A percentile compares a stretch with the other conserved stretches of the same genome.
phyloP scores from a whole-genome alignment of 2,113 vertebrate genomes.

The Alligator mississippiensis region DNA sequence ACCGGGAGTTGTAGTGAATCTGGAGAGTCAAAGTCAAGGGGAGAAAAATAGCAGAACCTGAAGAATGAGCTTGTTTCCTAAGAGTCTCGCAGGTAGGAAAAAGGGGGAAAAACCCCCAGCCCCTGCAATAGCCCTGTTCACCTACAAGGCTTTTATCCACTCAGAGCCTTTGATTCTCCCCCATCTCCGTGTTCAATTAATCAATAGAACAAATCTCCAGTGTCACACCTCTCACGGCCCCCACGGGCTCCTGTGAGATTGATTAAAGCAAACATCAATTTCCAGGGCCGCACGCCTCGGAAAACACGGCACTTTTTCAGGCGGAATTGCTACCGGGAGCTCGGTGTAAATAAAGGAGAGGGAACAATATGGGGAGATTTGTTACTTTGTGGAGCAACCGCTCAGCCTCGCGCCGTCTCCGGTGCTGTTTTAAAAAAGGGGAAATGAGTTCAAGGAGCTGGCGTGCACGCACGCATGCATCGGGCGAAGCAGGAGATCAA shows the following conservation, averaged over 20 bases:
- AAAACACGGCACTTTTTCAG: slow-evolving; percentile 42
- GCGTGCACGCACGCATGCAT: not conserved
- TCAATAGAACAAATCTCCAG: slow-evolving; percentile 64
- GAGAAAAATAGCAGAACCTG: not conserved
- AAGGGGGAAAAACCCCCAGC: not conserved
- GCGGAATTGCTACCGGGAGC: slow-evolving; percentile 36
- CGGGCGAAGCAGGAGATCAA: not conserved
- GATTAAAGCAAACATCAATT: slow-evolving; percentile 65
- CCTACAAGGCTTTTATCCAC: not conserved
- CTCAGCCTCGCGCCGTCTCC: not conserved
- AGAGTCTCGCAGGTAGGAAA: slow-evolving; percentile 14
- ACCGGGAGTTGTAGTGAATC: rapidly evolving
- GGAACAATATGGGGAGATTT: not conserved
- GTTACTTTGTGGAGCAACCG: not conserved
- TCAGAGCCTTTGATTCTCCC: not conserved
- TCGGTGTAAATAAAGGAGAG: slow-evolving; percentile 12
- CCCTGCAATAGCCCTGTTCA: not conserved
- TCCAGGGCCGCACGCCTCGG: slow-evolving; percentile 14
- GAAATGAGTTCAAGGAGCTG: not conserved
- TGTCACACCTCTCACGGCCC: slow-evolving; percentile 1
- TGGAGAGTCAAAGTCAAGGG: not conserved
- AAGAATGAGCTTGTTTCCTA: not conserved
- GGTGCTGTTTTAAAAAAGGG: rapidly evolving
- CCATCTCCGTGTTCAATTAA: not conserved
- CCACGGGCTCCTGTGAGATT: slow-evolving; percentile 34